Conservation (phyloP, 2,888 invertebrate species). For the Amphiduros pacificus region DNA sequence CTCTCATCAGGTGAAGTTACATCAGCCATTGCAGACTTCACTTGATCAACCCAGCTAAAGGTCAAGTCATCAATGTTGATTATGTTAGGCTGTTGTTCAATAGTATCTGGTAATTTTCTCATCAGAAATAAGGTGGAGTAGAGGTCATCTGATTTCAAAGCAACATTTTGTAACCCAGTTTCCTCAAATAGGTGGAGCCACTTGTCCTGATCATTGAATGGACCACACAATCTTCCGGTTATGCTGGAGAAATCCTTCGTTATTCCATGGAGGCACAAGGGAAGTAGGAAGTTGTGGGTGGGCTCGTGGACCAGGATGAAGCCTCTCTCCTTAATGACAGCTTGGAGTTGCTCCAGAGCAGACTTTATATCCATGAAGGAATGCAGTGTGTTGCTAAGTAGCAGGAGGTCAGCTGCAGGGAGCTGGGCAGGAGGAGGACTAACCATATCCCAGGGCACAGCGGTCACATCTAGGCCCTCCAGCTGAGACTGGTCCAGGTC, state of each 20-base stretch:
- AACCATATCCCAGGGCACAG: conserved; percentile 68
- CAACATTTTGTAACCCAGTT: conserved; percentile 65
- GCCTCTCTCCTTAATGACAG: conserved; percentile 68
- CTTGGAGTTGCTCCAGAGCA: conserved; percentile 43
- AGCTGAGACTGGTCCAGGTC: conserved; percentile 60
- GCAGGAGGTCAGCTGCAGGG: conserved; percentile 41
- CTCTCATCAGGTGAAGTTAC: too few species aligned
- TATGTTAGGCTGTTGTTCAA: conserved; percentile 18
- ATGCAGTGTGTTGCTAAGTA: conserved; percentile 45
- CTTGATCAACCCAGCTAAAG: conserved; percentile 73
- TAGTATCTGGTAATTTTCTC: conserved; percentile 53
- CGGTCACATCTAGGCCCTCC: conserved; percentile 68
- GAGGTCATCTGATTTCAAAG: conserved; percentile 70
- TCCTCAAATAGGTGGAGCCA: conserved; percentile 40
- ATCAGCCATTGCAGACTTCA: conserved; percentile 72
- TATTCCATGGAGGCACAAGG: conserved; percentile 38
- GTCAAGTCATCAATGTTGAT: conserved; percentile 6
- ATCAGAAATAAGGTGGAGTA: conserved; percentile 65
- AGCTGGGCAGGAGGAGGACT: conserved; percentile 58
- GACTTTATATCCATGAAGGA: conserved; percentile 33
- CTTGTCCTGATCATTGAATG: conserved; percentile 28
- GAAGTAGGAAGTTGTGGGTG: conserved; percentile 51
- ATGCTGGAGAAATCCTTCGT: conserved; percentile 29
- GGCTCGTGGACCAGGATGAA: conserved; percentile 60
- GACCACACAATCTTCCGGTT: conserved; percentile 34